Evolutionary conservation across 2,888 invertebrate species (phyloP).

Genomic region (Mythimna pallens): DNA sequence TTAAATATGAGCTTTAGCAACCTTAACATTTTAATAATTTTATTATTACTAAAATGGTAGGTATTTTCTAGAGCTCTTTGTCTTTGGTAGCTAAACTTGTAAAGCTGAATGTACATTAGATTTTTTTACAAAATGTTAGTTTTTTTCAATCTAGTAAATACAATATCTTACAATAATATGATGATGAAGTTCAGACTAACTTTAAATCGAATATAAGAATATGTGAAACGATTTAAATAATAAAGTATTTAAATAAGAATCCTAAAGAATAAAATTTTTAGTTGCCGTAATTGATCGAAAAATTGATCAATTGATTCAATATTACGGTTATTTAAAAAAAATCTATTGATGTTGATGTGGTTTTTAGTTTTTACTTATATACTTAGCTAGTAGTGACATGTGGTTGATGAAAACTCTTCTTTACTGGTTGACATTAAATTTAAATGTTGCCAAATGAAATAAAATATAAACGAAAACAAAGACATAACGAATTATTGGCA

Average conservation of each 20-base stretch:
- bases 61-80: slow-evolving; percentile 17
- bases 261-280: neutral
- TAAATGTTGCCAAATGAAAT: slow-evolving; percentile 57
- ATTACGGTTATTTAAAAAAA: too few relatives aligned
- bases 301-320: neutral
- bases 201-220: too few relatives aligned
- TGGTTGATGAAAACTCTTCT: neutral
- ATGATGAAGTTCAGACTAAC: neutral
- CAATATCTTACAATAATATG: neutral
- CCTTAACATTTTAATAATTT: neutral
- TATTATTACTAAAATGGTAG: slow-evolving; percentile 44
- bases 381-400: too few relatives aligned
- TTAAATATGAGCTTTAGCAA: too few relatives aligned
- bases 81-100: slow-evolving; percentile 46
- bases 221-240: too few relatives aligned
- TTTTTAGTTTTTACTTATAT: neutral
- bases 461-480: slow-evolving; percentile 46
- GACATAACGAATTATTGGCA: slow-evolving; percentile 45
- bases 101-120: slow-evolving; percentile 34
- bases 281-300: too few relatives aligned
- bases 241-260: neutral
- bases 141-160: neutral
- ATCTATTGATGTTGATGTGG: neutral
- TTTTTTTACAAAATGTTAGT: too few relatives aligned
- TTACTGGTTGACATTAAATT: slow-evolving; percentile 36